Evolutionary conservation across 2,888 invertebrate genomes (phyloP).

Genomic region (Cryptops parisi): DNA sequence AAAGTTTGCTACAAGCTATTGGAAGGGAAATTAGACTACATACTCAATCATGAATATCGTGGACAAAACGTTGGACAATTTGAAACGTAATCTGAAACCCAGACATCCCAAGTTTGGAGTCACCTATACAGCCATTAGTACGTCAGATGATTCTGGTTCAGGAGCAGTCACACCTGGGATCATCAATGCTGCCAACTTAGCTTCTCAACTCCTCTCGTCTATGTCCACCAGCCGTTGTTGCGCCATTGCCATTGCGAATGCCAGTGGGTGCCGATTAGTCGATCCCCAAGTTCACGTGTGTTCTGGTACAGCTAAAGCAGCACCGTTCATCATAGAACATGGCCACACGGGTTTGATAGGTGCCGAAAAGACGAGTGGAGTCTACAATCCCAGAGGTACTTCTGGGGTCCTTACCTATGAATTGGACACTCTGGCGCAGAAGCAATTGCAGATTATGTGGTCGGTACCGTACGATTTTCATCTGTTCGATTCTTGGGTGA

Average conservation of each 20-base stretch:
- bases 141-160: constrained; percentile 2
- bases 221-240: constrained; percentile 8
- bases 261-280: constrained; percentile 1
- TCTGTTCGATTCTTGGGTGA: constrained; percentile 11
- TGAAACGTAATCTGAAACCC: neutral
- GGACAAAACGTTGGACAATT: neutral
- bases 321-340: constrained; percentile 10
- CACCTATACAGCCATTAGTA: constrained; percentile 4
- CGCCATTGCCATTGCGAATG: constrained; percentile 14
- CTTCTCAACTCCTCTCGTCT: constrained; percentile 5
- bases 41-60: neutral
- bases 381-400: neutral
- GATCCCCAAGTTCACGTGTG: constrained; percentile 1
- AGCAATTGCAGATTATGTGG: constrained; percentile 11
- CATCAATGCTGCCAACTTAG: constrained; percentile 5
- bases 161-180: constrained; percentile 6
- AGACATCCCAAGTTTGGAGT: neutral
- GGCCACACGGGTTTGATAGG: constrained; percentile 10
- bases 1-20: too few relatives aligned
- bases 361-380: neutral
- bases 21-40: too few relatives aligned
- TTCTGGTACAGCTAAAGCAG: neutral
- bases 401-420: constrained; percentile 9
- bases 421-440: neutral
- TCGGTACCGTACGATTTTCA: constrained; percentile 9